These are phyloP conservation scores for Morone chrysops DNA, from an alignment of 2,113 vertebrate genomes.

Conservation along the genomic window DNA sequence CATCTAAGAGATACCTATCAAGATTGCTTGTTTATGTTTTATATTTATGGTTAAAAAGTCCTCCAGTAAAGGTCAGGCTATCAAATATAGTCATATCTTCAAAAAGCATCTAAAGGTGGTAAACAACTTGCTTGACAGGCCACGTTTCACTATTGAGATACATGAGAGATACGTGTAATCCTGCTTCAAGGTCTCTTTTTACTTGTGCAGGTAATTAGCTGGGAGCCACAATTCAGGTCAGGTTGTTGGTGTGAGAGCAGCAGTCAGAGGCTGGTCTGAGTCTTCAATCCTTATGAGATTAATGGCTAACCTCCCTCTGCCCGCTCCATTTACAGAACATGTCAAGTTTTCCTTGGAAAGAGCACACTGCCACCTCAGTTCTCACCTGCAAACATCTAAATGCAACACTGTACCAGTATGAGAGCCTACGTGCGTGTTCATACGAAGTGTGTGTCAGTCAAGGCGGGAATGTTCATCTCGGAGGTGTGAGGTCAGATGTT, in stretches of 20 bases:
- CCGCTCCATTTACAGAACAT: slow-evolving; percentile 69
- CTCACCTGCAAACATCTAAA: slow-evolving; percentile 63
- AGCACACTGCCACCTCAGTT: slow-evolving; percentile 76
- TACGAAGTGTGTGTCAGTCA: slow-evolving; percentile 48
- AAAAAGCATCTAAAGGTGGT: not conserved
- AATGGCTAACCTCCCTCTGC: slow-evolving; percentile 74
- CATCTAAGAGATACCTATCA: not conserved
- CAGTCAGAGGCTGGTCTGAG: slow-evolving; percentile 60
- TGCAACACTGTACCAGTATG: slow-evolving; percentile 50
- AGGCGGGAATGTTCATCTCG: slow-evolving; percentile 8
- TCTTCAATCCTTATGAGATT: slow-evolving; percentile 73
- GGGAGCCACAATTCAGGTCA: slow-evolving; percentile 57
- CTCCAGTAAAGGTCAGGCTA: not conserved
- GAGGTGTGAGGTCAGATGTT: slow-evolving; percentile 50
- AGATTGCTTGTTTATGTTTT: not conserved
- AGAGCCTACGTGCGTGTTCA: slow-evolving; percentile 60
- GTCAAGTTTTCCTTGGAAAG: slow-evolving; percentile 68
- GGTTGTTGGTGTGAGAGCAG: slow-evolving; percentile 47
- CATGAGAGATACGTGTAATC: slow-evolving; percentile 17
- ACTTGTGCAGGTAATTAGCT: slow-evolving; percentile 55
- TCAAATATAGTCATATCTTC: not conserved
- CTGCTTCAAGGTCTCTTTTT: slow-evolving; percentile 32
- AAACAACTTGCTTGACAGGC: not conserved
- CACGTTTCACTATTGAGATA: slow-evolving; percentile 20
- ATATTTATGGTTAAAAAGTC: not conserved